A percentile compares a stretch with the other conserved stretches of the same genome.
phyloP scores from a whole-genome alignment of 1,140 invertebrate genomes.

The Saxidomus purpurata region DNA sequence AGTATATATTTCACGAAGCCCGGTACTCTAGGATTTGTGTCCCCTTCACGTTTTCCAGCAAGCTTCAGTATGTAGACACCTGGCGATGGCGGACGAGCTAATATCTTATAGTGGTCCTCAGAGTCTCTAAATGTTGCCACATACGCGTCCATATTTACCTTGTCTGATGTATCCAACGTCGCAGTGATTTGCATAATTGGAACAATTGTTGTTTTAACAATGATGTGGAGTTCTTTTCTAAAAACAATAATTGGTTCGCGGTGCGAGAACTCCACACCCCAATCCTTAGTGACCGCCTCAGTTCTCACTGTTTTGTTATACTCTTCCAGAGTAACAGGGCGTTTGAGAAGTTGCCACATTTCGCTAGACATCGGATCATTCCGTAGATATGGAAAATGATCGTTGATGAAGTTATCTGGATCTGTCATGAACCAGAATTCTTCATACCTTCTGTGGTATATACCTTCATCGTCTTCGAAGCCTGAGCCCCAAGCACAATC shows the following conservation, averaged over 20 bases:
- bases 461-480: conserved; percentile 69
- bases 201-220: conserved; percentile 66
- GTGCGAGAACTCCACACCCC: conserved; percentile 65
- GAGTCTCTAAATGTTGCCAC: conserved; percentile 60
- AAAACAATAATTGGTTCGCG: conserved; percentile 66
- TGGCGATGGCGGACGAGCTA: conserved; percentile 55
- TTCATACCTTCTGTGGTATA: conserved; percentile 73
- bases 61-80: conserved; percentile 65
- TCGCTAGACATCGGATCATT: conserved; percentile 72
- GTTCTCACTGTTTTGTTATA: conserved; percentile 68
- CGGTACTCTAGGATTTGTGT: conserved; percentile 36
- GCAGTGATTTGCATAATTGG: conserved; percentile 64
- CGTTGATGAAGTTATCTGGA: conserved; percentile 87
- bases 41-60: conserved; percentile 61
- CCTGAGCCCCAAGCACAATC: conserved; percentile 87
- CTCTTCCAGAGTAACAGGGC: conserved; percentile 70
- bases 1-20: conserved; percentile 65
- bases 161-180: conserved; percentile 62
- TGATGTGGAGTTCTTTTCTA: conserved; percentile 63
- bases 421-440: conserved; percentile 87
- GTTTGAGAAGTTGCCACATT: conserved; percentile 71
- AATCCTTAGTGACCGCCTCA: conserved; percentile 59
- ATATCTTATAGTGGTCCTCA: conserved; percentile 64
- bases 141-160: conserved; percentile 66
- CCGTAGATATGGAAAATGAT: conserved; percentile 87